Evolutionary conservation across 2,888 invertebrate genomes (phyloP), one percentile per base, ranked within the genome.

Genomic region (Sturmia bella): DNA sequence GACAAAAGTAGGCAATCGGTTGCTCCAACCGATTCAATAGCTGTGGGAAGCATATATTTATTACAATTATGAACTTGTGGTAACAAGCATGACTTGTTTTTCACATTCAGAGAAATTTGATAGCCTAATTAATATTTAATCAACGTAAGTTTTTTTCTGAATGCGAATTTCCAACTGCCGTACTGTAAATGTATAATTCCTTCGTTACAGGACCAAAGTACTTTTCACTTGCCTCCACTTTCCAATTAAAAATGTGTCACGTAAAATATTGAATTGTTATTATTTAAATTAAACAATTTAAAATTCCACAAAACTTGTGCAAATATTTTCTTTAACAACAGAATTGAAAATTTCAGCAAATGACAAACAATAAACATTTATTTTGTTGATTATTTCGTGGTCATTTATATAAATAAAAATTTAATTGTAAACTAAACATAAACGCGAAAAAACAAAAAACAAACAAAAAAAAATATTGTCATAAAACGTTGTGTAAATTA

Each of bases 261-360:
- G 69, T 76, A 76, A 63, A 54, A 69, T 54, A 76, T 76, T 76
- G 76, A 69, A 76, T 45, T 69, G 37, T 61, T 61, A 45, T 76
- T 45, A 45, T 76, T 54, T 69, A 61, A 76, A 37, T 69, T 45
- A 69, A 76, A 76, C 39, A 54, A 45, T 61, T 61, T 69, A n/a
- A 24, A 52, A 39, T 21, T 52, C 21, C 0, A 13, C 43, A 13
- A 15, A 54, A 52, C 61, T 69, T 69, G 69, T 76, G 69, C 61
- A 76, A 76, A 76, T 61, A 24, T 61, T 24, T 54, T 3, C 37
- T 24, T 2, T 17, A 41, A 56, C 43, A 69, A 39, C 21, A 37
- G 43, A 59, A 69, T 76, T 69, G 52, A 76, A 69, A 69, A 54
- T 61, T 69, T 54, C 19, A 39, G 45, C 59, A 69, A 61, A 76